phyloP scores from a whole-genome alignment of 2,797 vertebrate genomes.

The Chrysocyon brachyurus region DNA sequence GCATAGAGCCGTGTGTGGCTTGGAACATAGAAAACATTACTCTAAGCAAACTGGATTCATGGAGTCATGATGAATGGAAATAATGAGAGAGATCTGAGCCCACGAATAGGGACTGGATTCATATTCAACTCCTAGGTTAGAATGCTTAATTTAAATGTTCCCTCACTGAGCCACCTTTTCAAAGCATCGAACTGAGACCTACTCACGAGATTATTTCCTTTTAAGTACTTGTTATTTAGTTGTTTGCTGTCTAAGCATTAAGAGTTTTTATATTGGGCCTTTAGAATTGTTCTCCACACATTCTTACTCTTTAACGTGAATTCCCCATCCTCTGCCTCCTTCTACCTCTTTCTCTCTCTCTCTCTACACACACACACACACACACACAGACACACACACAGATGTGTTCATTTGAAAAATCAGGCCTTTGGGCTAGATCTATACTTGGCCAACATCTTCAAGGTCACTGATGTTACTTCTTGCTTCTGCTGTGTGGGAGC shows the following conservation, averaged over 20 bases:
- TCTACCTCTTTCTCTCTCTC: neutral
- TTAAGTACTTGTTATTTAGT: conserved; percentile 58
- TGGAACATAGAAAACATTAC: conserved; percentile 37
- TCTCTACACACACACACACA: neutral
- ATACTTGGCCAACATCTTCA: conserved; percentile 78
- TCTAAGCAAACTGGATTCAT: conserved; percentile 35
- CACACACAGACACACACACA: neutral
- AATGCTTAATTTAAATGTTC: conserved; percentile 37
- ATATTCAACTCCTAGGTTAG: neutral
- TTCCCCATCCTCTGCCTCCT: neutral
- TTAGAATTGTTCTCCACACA: conserved; percentile 33
- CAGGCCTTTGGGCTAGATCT: conserved; percentile 47
- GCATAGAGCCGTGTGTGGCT: neutral
- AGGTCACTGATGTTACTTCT: conserved; percentile 80
- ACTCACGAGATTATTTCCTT: conserved; percentile 53
- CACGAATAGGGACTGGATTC: conserved; percentile 10
- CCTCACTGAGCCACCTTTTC: neutral
- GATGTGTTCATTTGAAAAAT: neutral
- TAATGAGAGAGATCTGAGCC: conserved; percentile 14
- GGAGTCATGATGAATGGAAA: conserved; percentile 59
- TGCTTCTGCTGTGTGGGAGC: conserved; percentile 76
- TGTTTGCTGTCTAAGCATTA: conserved; percentile 67
- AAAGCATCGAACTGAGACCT: conserved; percentile 46
- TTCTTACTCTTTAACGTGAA: neutral
- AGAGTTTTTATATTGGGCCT: conserved; percentile 23